Evolutionary conservation across 2,888 invertebrate genomes (phyloP).

Genomic region (Lasioglossum figueresi): DNA sequence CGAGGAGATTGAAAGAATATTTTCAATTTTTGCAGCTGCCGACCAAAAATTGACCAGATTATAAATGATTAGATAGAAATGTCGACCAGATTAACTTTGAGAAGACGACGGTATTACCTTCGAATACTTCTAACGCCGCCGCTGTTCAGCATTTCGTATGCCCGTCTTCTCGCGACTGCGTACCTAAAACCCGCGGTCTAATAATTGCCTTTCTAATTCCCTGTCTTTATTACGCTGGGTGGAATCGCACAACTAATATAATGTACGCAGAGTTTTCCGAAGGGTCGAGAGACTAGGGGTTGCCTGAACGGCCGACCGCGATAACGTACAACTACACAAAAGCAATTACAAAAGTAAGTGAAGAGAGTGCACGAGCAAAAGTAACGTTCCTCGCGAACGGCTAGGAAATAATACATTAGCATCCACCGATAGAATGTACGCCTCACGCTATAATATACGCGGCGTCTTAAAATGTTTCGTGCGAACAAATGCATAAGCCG

Average conservation of each 20-base stretch:
- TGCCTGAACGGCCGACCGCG: not conserved
- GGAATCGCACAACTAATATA: not conserved
- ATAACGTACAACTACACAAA: slow-evolving; percentile 1
- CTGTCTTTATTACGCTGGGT: not conserved
- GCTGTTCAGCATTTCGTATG: too few relatives aligned
- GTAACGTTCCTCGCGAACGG: not conserved
- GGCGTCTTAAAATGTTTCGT: slow-evolving; percentile 1
- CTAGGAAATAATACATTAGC: not conserved
- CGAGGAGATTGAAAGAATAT: too few relatives aligned
- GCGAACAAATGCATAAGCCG: not conserved
- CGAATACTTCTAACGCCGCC: too few relatives aligned
- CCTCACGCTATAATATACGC: not conserved
- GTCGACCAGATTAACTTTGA: not conserved
- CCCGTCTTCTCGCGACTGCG: too few relatives aligned
- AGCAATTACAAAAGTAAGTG: slow-evolving; percentile 1
- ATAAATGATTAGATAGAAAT: too few relatives aligned
- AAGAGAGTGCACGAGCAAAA: not conserved
- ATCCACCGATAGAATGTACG: slow-evolving; percentile 5
- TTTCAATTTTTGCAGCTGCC: too few relatives aligned
- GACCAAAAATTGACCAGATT: too few relatives aligned
- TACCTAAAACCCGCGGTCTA: not conserved
- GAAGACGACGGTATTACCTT: not conserved
- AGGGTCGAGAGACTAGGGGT: not conserved
- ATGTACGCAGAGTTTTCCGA: slow-evolving; percentile 1
- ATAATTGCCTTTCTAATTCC: not conserved